These are phyloP conservation scores for Lagothrix lagotricha DNA, from an alignment of 2,797 vertebrate species.

Conservation along the genomic window DNA sequence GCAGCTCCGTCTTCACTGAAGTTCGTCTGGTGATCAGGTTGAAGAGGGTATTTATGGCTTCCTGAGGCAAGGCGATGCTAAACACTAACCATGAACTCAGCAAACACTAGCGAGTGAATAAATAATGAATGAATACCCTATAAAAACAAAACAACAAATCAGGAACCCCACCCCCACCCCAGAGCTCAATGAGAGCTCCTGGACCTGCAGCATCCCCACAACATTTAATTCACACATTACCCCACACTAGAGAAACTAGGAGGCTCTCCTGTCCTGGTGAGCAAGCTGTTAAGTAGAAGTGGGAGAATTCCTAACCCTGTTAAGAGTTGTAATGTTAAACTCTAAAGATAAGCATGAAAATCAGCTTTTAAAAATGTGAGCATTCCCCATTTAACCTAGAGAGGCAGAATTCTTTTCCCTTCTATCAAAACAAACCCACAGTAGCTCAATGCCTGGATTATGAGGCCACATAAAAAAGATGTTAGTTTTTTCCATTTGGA, in stretches of 20 bases:
- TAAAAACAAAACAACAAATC: not conserved
- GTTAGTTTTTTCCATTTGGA: not conserved
- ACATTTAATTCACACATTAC: not conserved
- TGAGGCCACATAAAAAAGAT: not conserved
- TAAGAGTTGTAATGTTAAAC: not conserved
- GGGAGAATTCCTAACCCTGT: not conserved
- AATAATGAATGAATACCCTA: not conserved
- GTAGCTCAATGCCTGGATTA: not conserved
- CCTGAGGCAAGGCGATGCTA: not conserved
- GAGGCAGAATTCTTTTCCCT: not conserved
- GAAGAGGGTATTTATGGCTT: not conserved
- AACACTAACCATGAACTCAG: not conserved
- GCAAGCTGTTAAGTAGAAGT: not conserved
- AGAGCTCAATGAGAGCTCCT: not conserved
- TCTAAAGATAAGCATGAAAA: not conserved
- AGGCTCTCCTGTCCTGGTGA: not conserved
- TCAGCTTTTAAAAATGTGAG: not conserved
- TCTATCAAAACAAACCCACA: conserved; percentile 1
- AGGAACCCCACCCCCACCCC: not conserved
- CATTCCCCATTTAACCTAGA: not conserved
- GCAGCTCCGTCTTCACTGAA: not conserved
- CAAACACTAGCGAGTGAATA: not conserved
- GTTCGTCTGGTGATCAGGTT: not conserved
- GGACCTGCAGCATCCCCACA: not conserved
- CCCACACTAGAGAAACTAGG: not conserved